phyloP scores from a whole-genome alignment of 2,888 invertebrate species.

The Petrolisthes manimaculis region DNA sequence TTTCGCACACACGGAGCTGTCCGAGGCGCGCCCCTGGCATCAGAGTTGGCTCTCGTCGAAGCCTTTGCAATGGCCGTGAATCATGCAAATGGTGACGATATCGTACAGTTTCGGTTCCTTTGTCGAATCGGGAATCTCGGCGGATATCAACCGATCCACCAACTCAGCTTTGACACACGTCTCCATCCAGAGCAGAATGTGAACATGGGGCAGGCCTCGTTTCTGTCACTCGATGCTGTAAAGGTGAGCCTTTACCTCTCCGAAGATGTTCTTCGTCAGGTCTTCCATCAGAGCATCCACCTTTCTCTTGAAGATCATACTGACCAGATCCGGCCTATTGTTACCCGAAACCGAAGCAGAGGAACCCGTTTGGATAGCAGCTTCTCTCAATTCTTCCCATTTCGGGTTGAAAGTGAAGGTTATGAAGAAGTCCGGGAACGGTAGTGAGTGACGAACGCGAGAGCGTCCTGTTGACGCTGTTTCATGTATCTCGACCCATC shows the following conservation, averaged over 20 bases:
- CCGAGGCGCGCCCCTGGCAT: too few species aligned
- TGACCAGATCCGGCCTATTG: slow-evolving; percentile 67
- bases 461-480: too few species aligned
- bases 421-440: too few species aligned
- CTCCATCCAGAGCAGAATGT: slow-evolving; percentile 67
- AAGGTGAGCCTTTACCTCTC: slow-evolving; percentile 66
- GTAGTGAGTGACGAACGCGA: too few species aligned
- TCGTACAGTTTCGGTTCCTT: not conserved
- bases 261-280: slow-evolving; percentile 66
- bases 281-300: slow-evolving; percentile 66
- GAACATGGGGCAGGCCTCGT: slow-evolving; percentile 68
- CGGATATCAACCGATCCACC: slow-evolving; percentile 69
- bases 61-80: not conserved
- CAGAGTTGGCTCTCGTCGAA: not conserved
- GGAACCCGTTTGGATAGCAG: too few species aligned
- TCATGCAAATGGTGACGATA: not conserved
- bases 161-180: slow-evolving; percentile 62
- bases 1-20: not conserved
- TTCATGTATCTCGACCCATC: too few species aligned
- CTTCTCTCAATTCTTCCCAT: too few species aligned
- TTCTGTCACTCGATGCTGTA: slow-evolving; percentile 68
- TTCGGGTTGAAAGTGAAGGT: too few species aligned
- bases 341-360: too few species aligned
- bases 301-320: slow-evolving; percentile 67
- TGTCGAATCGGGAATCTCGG: slow-evolving; percentile 69